Evolutionary conservation across 2,113 vertebrate species (phyloP), one percentile per base, ranked within the genome.

Genomic region (Cygnus buccinator): DNA sequence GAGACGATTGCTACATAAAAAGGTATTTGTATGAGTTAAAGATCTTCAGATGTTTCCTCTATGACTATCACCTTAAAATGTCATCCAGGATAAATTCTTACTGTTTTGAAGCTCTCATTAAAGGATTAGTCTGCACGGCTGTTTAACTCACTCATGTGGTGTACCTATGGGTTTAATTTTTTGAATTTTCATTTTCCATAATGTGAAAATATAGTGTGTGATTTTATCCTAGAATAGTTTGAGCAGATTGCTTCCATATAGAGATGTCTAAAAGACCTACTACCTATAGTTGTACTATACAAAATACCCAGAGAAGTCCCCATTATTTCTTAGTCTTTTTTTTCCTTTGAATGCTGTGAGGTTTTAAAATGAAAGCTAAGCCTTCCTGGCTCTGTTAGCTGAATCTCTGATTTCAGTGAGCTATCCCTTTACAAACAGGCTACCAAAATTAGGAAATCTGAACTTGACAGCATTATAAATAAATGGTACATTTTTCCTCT

Each of bases 401-500:
- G 35, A 82, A 89, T 19, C 70, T 84, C 81, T 86, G 65, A 91
- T 77, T 88, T 84, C 85, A 90, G 65, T 29, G 23, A 86, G 11
- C 15, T 77, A n/a, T 43, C 91, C 61, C n/a, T 67, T 52, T 74
- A 50, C 29, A 77, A 89, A 75, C 2, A 94, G 68, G 39, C 57
- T 29, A 81, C 46, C 20, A 81, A 92, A 94, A 94, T 87, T 79
- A 83, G 55, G 59, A 93, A 85, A 83, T 46, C 26, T n/a, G 57
- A 87, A 87, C 65, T 59, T 85, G 90, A 91, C 82, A 94, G 59
- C 50, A 57, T 80, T 91, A 88, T 65, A 96, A 93, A 89, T 65
- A 96, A 94, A 93, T 26, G 33, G 26, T 75, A 68, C 19, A 52
- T 94, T 91, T 83, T 54, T 79, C 61, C 48, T 78, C 80, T 87